These are phyloP conservation scores for Diachrysia chrysitis DNA, from an alignment of 2,888 invertebrate genomes.

Conservation along the genomic window DNA sequence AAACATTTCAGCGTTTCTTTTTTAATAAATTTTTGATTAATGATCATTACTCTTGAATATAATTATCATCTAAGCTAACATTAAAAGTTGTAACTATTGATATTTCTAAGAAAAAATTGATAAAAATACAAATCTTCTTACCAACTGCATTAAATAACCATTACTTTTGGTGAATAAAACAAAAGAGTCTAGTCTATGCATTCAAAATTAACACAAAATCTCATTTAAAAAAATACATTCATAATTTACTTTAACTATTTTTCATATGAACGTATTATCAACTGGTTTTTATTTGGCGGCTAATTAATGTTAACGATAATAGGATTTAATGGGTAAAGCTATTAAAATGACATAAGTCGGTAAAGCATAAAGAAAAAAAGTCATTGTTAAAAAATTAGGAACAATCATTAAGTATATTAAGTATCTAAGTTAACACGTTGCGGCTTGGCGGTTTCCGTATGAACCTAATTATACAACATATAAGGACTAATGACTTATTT, in stretches of 20 bases:
- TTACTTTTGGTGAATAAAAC: too few species aligned
- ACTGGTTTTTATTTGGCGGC: constrained; percentile 36
- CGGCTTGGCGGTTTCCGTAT: constrained; percentile 2
- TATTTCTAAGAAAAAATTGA: too few species aligned
- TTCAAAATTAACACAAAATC: not conserved
- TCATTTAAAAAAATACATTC: not conserved
- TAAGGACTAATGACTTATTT: not conserved
- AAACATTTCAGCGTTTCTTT: too few species aligned
- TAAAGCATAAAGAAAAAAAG: constrained; percentile 42
- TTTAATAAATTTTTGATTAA: too few species aligned
- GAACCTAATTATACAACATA: not conserved
- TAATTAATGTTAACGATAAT: constrained; percentile 51
- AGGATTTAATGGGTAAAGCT: constrained; percentile 37
- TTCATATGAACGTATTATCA: constrained; percentile 28
- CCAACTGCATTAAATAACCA: too few species aligned
- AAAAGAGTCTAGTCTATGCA: not conserved
- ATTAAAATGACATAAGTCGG: constrained; percentile 41
- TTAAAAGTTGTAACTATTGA: too few species aligned
- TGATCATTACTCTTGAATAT: too few species aligned
- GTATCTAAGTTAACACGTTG: constrained; percentile 21
- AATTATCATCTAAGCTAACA: too few species aligned
- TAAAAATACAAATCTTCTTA: too few species aligned
- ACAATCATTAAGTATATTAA: constrained; percentile 38
- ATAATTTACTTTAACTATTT: constrained; percentile 21
- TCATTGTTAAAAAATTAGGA: constrained; percentile 46